Evolutionary conservation across 2,888 invertebrate genomes (phyloP).

Genomic region (Antheraea yamamai): DNA sequence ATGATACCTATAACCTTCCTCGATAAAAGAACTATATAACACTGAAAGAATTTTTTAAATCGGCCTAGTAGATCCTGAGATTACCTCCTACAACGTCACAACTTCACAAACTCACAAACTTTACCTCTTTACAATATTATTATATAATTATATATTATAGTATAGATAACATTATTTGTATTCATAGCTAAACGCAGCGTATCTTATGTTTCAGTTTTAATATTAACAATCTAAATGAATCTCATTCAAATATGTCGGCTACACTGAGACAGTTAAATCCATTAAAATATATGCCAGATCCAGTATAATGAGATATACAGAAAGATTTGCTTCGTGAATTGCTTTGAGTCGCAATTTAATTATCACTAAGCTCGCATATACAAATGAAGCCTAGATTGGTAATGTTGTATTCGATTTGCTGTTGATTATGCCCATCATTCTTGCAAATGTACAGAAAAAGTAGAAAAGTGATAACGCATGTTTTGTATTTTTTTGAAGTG

Average conservation of each 20-base stretch:
- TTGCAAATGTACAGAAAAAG: background rate
- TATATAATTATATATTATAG: too few relatives aligned
- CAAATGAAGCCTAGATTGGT: background rate
- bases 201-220: background rate
- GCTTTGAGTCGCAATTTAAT: background rate
- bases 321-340: background rate
- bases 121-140: too few relatives aligned
- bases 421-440: background rate
- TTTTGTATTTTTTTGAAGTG: background rate
- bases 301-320: conserved; percentile 5
- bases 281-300: background rate
- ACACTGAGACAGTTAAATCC: background rate
- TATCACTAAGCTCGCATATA: background rate
- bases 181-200: background rate
- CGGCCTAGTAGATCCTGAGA: too few relatives aligned
- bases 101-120: too few relatives aligned
- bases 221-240: background rate
- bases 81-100: too few relatives aligned
- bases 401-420: background rate
- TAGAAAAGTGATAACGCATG: background rate
- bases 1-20: too few relatives aligned
- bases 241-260: background rate
- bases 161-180: too few relatives aligned
- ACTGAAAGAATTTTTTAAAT: too few relatives aligned
- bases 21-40: too few relatives aligned